A percentile compares a stretch with the other conserved stretches of the same genome.
Evolutionary conservation across 2,113 vertebrate species (phyloP).

Genomic region (Melanotaenia duboulayi): DNA sequence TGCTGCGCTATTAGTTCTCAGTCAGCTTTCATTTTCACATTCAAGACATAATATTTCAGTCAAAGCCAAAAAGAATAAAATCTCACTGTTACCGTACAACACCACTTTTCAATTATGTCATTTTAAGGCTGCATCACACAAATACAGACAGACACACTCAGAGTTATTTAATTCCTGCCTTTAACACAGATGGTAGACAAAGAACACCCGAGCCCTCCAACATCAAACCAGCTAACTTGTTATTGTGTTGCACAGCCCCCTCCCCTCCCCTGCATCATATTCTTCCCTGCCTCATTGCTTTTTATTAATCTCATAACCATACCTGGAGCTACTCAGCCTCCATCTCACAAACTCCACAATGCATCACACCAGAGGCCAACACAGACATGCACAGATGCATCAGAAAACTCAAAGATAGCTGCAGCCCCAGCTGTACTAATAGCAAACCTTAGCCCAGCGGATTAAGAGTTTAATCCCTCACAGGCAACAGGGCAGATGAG

Average conservation of each 20-base stretch:
- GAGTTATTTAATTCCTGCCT: neutral
- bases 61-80: constrained; percentile 32
- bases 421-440: constrained; percentile 55
- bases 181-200: constrained; percentile 41
- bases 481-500: constrained; percentile 67
- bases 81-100: constrained; percentile 29
- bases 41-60: constrained; percentile 22
- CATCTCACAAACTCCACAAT: constrained; percentile 11
- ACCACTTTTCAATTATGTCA: constrained; percentile 27
- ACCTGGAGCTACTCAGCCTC: constrained; percentile 35
- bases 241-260: constrained; percentile 19
- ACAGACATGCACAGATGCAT: constrained; percentile 34
- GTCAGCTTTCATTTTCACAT: neutral
- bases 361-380: neutral
- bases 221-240: constrained; percentile 42
- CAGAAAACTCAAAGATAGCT: constrained; percentile 50
- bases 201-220: neutral
- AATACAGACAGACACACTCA: neutral
- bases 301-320: constrained; percentile 38
- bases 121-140: constrained; percentile 1
- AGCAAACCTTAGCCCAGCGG: constrained; percentile 59
- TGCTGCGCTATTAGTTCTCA: constrained; percentile 34
- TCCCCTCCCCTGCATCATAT: neutral
- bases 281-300: constrained; percentile 11
- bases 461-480: constrained; percentile 78